A percentile compares a stretch with the other conserved stretches of the same genome.
phyloP scores from a whole-genome alignment of 1,140 invertebrate genomes.

The Drosophila azteca region DNA sequence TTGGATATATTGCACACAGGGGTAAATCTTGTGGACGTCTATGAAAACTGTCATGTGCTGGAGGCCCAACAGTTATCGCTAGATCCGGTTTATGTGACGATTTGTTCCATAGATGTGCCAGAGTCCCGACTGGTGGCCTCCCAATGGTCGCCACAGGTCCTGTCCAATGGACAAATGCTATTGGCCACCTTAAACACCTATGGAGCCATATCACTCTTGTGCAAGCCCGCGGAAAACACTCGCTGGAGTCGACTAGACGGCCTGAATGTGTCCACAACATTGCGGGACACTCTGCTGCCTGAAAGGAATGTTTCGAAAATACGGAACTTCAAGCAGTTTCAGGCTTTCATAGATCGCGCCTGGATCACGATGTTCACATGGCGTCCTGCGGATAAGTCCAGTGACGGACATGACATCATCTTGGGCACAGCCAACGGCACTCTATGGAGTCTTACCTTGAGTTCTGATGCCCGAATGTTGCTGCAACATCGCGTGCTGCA shows the following conservation, averaged over 20 bases:
- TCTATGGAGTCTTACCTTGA: constrained; percentile 50
- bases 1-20: constrained; percentile 38
- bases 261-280: constrained; percentile 29
- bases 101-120: constrained; percentile 41
- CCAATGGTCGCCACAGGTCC: constrained; percentile 12
- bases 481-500: constrained; percentile 14
- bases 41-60: constrained; percentile 51
- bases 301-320: constrained; percentile 19
- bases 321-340: constrained; percentile 37
- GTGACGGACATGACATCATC: constrained; percentile 18
- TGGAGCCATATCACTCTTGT: constrained; percentile 40
- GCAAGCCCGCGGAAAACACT: constrained; percentile 20
- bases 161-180: constrained; percentile 42
- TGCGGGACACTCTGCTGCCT: constrained; percentile 47
- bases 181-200: constrained; percentile 43
- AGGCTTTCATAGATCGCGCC: constrained; percentile 47
- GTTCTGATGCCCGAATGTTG: constrained; percentile 11
- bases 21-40: constrained; percentile 43
- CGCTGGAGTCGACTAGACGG: constrained; percentile 25
- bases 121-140: constrained; percentile 23
- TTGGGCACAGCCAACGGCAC: constrained; percentile 62
- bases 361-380: constrained; percentile 70
- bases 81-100: constrained; percentile 47
- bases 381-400: constrained; percentile 10
- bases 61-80: constrained; percentile 51